Evolutionary conservation across 2,113 vertebrate genomes (phyloP), one percentile per base, ranked within the genome.

Genomic region (Archocentrus centrarchus): DNA sequence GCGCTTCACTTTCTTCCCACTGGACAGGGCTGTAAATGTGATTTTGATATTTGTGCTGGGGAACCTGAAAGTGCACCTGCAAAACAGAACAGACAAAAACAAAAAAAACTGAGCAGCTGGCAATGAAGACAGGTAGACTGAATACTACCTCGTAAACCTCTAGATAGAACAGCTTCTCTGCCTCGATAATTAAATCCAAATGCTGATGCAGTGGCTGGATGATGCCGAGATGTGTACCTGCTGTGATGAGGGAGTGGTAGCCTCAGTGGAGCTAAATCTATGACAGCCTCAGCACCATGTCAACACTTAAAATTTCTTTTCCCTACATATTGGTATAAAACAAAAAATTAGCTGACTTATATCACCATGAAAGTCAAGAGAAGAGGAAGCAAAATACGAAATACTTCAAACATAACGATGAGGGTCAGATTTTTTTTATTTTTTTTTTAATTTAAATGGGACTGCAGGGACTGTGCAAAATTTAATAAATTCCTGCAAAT

Each of bases 41-140:
- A 99, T 99, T 96, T 99, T 99, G 93, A 99, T 99, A 93, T 98
- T 99, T 75, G 98, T 99, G 96, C 98, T 99, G 89, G 98, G 98
- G 93, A 99, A 99, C 90, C 98, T 96, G 95, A 99, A 99, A 6
- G 98, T 99, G 96, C 98, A 99, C 90, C 98, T 99, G 96, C 14
- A 94, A 84, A 68, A 41, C 10, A 20, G 77, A 22, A 81, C 35
- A 7, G 1, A 35, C 35, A 35, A 7, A 22, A 5, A 61, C 27
- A 27, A 1, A 20, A 37, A 61, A 39, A 11, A 17, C 14, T n/a
- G 2, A 9, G 13, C n/a, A n/a, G 7, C 3, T 17, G 11, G 13
- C 35, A 59, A 22, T 55, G 15, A 77, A 68, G 62, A 37, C 7
- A 63, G n/a, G 20, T 5, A 8, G 53, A 64, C 0, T 15, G 8